A percentile compares a stretch with the other conserved stretches of the same genome.
Evolutionary conservation across 2,888 invertebrate species (phyloP).

Genomic region (Anodontia alba): DNA sequence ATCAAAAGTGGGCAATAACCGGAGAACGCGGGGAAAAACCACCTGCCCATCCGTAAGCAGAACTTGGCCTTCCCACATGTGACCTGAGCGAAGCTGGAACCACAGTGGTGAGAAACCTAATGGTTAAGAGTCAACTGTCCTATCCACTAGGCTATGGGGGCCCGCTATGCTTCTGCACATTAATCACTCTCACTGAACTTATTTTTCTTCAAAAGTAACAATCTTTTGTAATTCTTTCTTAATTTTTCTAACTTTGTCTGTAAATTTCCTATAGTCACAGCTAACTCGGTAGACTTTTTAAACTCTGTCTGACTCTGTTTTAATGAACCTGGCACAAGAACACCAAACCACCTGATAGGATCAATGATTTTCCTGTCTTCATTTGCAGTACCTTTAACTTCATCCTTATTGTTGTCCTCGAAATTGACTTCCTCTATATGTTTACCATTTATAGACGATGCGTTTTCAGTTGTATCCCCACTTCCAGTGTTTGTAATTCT

Average conservation of each 20-base stretch:
- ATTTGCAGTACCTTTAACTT: slow-evolving; percentile 9
- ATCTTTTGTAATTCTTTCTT: slow-evolving; percentile 12
- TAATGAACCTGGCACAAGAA: slow-evolving; percentile 92
- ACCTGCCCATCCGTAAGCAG: no score
- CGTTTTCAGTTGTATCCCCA: slow-evolving; percentile 19
- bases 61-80: no score
- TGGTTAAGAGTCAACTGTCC: no score
- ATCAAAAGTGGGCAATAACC: no score
- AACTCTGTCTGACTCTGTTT: slow-evolving; percentile 91
- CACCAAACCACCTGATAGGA: slow-evolving; percentile 94
- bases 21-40: no score
- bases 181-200: neutral
- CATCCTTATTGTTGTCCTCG: slow-evolving; percentile 6
- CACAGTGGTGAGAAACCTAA: no score
- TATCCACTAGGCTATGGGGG: no score
- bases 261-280: slow-evolving; percentile 60
- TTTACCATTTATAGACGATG: neutral
- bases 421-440: neutral
- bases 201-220: neutral
- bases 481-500: slow-evolving; percentile 41
- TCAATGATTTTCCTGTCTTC: slow-evolving; percentile 81
- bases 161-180: no score
- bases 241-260: slow-evolving; percentile 6
- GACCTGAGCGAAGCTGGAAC: no score
- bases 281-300: slow-evolving; percentile 85